A percentile compares a stretch with the other conserved stretches of the same genome.
These are phyloP conservation scores for Orchesellides sinensis DNA, from an alignment of 2,888 invertebrate genomes.

Conservation along the genomic window DNA sequence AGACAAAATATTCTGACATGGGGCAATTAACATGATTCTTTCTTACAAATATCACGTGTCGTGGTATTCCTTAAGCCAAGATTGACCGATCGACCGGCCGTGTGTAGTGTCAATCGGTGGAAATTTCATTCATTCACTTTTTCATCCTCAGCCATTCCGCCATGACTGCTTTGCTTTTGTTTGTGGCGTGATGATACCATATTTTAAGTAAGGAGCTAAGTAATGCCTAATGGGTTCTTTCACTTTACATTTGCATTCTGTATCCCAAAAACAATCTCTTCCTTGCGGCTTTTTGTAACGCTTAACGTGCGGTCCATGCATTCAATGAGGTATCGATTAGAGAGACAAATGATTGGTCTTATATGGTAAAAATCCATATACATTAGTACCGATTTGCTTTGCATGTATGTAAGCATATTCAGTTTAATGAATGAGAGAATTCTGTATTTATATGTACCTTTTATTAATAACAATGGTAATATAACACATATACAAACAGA, in stretches of 20 bases:
- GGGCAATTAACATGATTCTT: too few species aligned
- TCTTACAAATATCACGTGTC: too few species aligned
- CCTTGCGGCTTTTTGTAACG: conserved; percentile 27
- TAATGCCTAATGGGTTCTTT: conserved; percentile 56
- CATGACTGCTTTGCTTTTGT: neutral
- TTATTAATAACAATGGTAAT: too few species aligned
- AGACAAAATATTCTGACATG: too few species aligned
- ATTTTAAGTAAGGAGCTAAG: neutral
- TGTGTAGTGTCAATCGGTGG: too few species aligned
- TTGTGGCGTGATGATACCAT: neutral
- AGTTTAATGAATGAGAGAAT: too few species aligned
- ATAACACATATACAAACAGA: too few species aligned
- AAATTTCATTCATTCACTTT: conserved; percentile 9
- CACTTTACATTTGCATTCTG: conserved; percentile 10
- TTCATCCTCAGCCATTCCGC: neutral
- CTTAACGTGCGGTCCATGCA: conserved; percentile 55
- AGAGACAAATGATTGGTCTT: neutral
- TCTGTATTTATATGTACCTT: too few species aligned
- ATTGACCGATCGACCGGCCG: too few species aligned
- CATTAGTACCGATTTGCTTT: conserved; percentile 11
- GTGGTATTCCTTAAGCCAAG: too few species aligned
- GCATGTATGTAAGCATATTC: too few species aligned
- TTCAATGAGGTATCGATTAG: conserved; percentile 30
- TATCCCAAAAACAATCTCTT: neutral
- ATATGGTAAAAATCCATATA: neutral